Evolutionary conservation across 2,888 invertebrate genomes (phyloP), one percentile per base, ranked within the genome.

Genomic region (Halictus ligatus): DNA sequence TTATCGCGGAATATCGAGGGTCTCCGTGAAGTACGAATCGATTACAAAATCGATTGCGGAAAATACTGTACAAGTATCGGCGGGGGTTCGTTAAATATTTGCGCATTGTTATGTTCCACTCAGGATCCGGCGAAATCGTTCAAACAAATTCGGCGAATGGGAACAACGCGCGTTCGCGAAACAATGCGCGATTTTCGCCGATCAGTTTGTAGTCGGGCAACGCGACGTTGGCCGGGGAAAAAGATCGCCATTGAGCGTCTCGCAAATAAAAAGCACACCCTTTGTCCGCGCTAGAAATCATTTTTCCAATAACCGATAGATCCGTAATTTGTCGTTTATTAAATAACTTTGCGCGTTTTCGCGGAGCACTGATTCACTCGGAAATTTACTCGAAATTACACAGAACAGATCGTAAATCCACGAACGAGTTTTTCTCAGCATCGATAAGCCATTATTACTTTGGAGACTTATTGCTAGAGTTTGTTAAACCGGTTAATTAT

Each of bases 51-150:
- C 64, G 64, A 64, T 64, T 64, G 50, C 58, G 64, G 54, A 75
- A 85, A 85, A 81, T 69, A 40, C 18, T 35, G 67, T 67, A 40
- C 77, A 81, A 78, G 58, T 69, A 60, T 72, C 75, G 73, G 72
- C 50, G 78, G n/a, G 21, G 40, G 43, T 4, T 73, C 58, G 85
- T 85, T 74, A 85, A 85, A 86, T 86, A 85, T 86, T 86, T 85
- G 78, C 86, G 25, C 78, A 60, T 25, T 80, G 80, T 75, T 81
- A 69, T 78, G 78, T 60, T 58, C 71, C 81, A 73, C 75, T 75
- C 77, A 43, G 35, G 25, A 10, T 46, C 58, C 60, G 35, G 35
- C 8, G 78, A 75, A 79, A 75, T 72, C 43, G 64, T 72, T 60
- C 64, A 80, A 82, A 82, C 58, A 75, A 86, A 82, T 86, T n/a